Evolutionary conservation across 2,113 vertebrate genomes (phyloP).

Genomic region (Dicaeum eximium): DNA sequence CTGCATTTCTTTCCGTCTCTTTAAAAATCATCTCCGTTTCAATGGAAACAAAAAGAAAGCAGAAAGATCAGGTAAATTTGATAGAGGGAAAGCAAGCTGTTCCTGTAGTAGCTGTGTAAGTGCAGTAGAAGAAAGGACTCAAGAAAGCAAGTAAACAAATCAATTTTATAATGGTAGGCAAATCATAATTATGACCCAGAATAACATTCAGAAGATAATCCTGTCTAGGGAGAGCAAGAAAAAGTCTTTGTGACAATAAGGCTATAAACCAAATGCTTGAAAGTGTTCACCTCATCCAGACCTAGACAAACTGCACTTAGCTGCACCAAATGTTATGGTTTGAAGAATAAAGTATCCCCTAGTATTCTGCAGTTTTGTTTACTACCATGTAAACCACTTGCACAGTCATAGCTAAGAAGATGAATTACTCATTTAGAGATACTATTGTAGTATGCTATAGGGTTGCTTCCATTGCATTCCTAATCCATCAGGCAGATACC

Average conservation of each 20-base stretch:
- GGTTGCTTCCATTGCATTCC: background rate
- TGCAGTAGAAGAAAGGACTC: background rate
- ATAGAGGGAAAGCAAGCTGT: background rate
- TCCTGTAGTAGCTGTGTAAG: background rate
- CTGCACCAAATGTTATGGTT: background rate
- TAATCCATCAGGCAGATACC: background rate
- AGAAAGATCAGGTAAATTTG: background rate
- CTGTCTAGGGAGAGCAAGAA: background rate
- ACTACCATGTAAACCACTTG: background rate
- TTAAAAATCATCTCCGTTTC: constrained; percentile 10
- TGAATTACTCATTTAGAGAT: background rate
- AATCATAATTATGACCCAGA: background rate
- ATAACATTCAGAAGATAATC: background rate
- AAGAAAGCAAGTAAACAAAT: background rate
- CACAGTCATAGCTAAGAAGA: background rate
- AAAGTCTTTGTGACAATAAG: background rate
- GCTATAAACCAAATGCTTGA: background rate
- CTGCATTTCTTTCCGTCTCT: background rate
- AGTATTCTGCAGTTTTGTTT: background rate
- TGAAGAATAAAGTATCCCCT: background rate
- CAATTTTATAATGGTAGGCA: background rate
- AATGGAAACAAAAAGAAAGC: background rate
- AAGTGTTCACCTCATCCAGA: background rate
- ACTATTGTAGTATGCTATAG: background rate
- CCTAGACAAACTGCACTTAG: background rate